Conservation (phyloP, 2,113 vertebrate species). For the Pseudorhombus dupliciocellatus region DNA sequence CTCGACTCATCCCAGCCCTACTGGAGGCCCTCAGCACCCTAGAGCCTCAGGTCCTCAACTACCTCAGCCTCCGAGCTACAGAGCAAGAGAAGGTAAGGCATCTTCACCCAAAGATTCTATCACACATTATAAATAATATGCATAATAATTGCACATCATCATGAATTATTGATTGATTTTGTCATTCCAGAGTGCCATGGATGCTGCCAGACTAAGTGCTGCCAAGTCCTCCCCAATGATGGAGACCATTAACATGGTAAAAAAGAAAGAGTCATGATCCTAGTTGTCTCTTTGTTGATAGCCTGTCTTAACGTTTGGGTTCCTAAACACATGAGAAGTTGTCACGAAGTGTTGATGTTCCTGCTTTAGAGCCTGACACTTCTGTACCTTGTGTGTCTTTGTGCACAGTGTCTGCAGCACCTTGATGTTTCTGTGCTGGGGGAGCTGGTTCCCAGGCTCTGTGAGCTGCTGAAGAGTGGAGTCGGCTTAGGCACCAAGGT, state of each 20-base stretch:
- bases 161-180: neutral
- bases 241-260: conserved; percentile 98
- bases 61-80: conserved; percentile 94
- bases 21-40: conserved; percentile 93
- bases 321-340: neutral
- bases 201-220: conserved; percentile 94
- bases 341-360: neutral
- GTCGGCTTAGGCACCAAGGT: conserved; percentile 98
- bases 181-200: conserved; percentile 88
- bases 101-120: neutral
- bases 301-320: neutral
- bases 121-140: too few species aligned
- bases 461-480: conserved; percentile 94
- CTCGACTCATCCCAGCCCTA: conserved; percentile 93
- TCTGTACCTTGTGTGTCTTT: conserved; percentile 22
- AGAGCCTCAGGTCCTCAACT: conserved; percentile 97
- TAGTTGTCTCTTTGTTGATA: neutral
- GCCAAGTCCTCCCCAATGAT: conserved; percentile 99
- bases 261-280: conserved; percentile 27
- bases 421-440: conserved; percentile 91
- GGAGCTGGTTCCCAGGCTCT: conserved; percentile 92
- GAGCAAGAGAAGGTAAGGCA: conserved; percentile 94
- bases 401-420: conserved; percentile 92
- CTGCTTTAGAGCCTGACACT: neutral
- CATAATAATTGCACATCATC: neutral